Base-by-base conservation (phyloP, 2,113 vertebrate genomes). In the Psammodynastes pulverulentus region DNA sequence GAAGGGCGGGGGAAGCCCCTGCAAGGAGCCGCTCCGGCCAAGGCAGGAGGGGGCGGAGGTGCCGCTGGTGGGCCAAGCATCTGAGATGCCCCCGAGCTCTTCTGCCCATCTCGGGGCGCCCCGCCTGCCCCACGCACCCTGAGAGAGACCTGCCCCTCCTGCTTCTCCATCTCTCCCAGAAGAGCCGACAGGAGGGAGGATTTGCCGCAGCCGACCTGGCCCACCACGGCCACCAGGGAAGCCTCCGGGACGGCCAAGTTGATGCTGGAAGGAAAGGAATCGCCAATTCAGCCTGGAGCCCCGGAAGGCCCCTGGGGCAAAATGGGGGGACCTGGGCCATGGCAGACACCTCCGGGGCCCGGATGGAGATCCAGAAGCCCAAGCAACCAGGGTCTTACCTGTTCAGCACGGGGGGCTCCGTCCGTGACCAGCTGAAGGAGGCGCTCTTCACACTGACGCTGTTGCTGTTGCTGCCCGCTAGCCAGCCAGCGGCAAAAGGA, bases 381-480 rank as follows among this genome's bases (percentile, higher is more conserved):
- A 72, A 89, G 12, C 19, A 45, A 1, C 24, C 3, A 0, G 51
- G 56, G 84, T 17, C 97, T 97, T 95, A 99, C 99, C 98, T 97
- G 34, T 96, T 98, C 48, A 99, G 96, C 1, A 96, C 97, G 0
- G 98, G 97, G 24, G 97, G 94, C 88, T 99, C 98, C 0, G 86
- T 95, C 96, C 95, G 98, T 91, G 98, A 98, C 99, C 99, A 99
- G 84, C 98, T 98, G 97, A 99, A 99, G 0, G 97, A 98, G 48
- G 98, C 98, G 0, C 98, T 98, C 91, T 94, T 97, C 92, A 99
- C 96, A 1, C 96, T 94, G 93, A 99, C 97, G 91, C 98, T 98
- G 88, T 96, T 98, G 91, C 98, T 98, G 88, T 96, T 98, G 24
- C 97, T 92, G 15, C 96, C 92, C 2, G 97, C 99, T 99, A 93